Conservation (phyloP, 2,113 vertebrate genomes). For the Microtus richardsoni region DNA sequence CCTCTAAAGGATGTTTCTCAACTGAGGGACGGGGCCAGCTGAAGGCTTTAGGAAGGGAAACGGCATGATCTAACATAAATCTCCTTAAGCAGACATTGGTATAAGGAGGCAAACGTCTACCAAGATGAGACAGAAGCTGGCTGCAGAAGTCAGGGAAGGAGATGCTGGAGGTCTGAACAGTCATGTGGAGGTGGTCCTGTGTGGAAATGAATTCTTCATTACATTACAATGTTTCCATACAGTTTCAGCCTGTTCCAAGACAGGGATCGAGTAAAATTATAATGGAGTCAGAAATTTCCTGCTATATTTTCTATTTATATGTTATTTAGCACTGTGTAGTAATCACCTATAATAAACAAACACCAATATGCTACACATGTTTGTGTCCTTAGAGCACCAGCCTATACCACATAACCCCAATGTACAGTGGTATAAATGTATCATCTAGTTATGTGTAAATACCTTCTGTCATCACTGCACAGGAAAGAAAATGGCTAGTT, state of each 20-base stretch:
- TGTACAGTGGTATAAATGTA: not conserved
- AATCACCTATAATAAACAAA: not conserved
- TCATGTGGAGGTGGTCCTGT: not conserved
- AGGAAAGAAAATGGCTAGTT: not conserved
- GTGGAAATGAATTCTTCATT: not conserved
- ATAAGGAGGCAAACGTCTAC: not conserved
- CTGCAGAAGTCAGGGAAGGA: not conserved
- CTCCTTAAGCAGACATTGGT: not conserved
- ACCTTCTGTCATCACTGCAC: not conserved
- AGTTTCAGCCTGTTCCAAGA: not conserved
- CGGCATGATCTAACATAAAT: not conserved
- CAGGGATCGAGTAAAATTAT: not conserved
- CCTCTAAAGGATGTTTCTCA: not conserved
- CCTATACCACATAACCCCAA: not conserved
- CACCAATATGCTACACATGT: not conserved
- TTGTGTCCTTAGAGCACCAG: not conserved
- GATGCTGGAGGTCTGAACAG: not conserved
- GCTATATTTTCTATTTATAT: not conserved
- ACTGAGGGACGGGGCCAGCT: not conserved
- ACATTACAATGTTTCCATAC: no score
- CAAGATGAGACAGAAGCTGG: not conserved
- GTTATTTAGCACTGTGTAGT: not conserved
- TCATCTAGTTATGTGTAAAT: not conserved
- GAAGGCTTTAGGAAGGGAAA: not conserved
- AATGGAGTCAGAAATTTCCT: not conserved